phyloP scores from a whole-genome alignment of 2,888 invertebrate genomes.

The Choreutis nemorana region DNA sequence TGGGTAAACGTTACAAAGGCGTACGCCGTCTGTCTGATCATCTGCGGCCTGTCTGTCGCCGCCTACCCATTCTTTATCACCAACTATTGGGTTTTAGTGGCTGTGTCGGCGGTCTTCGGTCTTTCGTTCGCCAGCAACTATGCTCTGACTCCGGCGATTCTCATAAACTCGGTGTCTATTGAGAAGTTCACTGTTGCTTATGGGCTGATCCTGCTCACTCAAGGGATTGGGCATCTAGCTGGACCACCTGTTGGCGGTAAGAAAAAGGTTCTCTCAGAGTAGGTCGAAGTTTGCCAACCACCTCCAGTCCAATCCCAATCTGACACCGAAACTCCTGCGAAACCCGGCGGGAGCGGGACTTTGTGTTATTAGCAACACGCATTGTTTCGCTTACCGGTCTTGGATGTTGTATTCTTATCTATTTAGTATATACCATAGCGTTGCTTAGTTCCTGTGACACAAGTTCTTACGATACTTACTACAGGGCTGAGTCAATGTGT shows the following conservation, averaged over 20 bases:
- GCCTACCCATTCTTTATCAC: slow-evolving; percentile 66
- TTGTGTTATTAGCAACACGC: too few species aligned
- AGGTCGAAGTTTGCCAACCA: too few species aligned
- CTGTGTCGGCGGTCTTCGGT: slow-evolving; percentile 76
- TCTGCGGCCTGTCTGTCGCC: slow-evolving; percentile 69
- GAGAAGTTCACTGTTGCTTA: slow-evolving; percentile 93
- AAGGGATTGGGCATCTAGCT: slow-evolving; percentile 91
- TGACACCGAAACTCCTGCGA: too few species aligned
- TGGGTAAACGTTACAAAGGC: slow-evolving; percentile 86
- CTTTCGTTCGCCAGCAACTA: slow-evolving; percentile 91
- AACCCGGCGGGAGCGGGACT: too few species aligned
- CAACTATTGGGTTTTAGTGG: slow-evolving; percentile 51
- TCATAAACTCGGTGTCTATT: slow-evolving; percentile 88
- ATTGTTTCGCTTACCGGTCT: too few species aligned
- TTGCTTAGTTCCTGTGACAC: too few species aligned
- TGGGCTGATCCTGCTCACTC: slow-evolving; percentile 85
- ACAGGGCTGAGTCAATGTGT: too few species aligned
- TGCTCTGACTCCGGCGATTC: slow-evolving; percentile 87
- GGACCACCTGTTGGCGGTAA: slow-evolving; percentile 92
- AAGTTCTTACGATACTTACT: too few species aligned
- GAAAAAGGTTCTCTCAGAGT: slow-evolving; percentile 4
- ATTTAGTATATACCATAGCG: too few species aligned
- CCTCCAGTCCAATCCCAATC: too few species aligned
- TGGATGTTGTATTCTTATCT: too few species aligned
- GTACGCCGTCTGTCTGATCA: slow-evolving; percentile 79